Percentiles rank a stretch among this genome's conserved stretches.
These are phyloP conservation scores for Luperina nickerlii DNA, from an alignment of 2,888 invertebrate genomes.

Conservation along the genomic window DNA sequence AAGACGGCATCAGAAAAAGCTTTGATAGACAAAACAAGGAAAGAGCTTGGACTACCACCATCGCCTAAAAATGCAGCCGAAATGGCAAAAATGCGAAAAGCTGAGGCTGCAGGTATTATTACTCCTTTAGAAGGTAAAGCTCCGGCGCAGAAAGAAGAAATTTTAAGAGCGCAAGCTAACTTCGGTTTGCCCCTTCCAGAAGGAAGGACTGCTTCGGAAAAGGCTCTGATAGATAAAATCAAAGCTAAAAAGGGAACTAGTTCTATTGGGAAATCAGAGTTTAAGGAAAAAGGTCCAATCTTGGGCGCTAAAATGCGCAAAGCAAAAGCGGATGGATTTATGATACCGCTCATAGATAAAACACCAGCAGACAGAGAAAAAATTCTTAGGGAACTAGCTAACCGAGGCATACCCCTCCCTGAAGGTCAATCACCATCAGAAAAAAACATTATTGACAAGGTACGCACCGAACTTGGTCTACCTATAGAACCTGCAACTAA, in stretches of 20 bases:
- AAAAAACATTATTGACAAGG: slow-evolving; percentile 49
- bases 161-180: background rate
- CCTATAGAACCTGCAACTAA: slow-evolving; percentile 56
- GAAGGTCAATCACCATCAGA: slow-evolving; percentile 62
- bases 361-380: slow-evolving; percentile 7
- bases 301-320: background rate
- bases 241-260: background rate
- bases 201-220: slow-evolving; percentile 45
- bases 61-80: slow-evolving; percentile 31
- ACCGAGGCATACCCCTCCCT: background rate
- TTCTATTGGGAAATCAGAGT: background rate
- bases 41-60: slow-evolving; percentile 49
- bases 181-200: background rate
- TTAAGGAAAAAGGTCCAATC: background rate
- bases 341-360: background rate
- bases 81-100: slow-evolving; percentile 39
- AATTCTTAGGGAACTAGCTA: background rate
- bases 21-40: slow-evolving; percentile 35
- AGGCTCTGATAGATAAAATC: slow-evolving; percentile 23
- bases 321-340: background rate
- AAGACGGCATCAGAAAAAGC: slow-evolving; percentile 45
- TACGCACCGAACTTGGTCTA: slow-evolving; percentile 57
- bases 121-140: slow-evolving; percentile 63
- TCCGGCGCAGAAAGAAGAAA: slow-evolving; percentile 59
- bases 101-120: slow-evolving; percentile 38